Evolutionary conservation across 2,797 vertebrate species (phyloP).

Genomic region (Catamblyrhynchus diadema): DNA sequence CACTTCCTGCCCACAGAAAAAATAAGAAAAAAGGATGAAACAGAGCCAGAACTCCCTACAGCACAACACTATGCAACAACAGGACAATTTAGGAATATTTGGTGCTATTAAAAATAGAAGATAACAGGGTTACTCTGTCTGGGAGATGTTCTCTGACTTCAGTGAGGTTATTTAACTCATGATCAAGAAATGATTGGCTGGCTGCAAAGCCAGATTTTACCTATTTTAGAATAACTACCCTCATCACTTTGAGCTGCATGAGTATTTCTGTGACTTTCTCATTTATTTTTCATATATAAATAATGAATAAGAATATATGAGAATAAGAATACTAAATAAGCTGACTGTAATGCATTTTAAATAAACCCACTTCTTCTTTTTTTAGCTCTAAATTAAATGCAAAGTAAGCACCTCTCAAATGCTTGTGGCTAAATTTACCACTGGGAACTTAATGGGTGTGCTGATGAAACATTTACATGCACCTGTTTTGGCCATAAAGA

Average conservation of each 20-base stretch:
- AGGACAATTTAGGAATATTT: background rate
- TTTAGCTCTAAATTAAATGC: conserved; percentile 45
- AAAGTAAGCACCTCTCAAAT: conserved; percentile 27
- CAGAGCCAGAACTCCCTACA: background rate
- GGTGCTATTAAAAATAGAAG: background rate
- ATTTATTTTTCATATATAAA: conserved; percentile 5
- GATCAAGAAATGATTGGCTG: background rate
- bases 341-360: conserved; percentile 45
- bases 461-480: conserved; percentile 37
- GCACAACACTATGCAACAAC: background rate
- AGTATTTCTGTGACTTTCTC: background rate
- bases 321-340: conserved; percentile 35
- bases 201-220: background rate
- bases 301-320: conserved; percentile 24
- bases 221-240: background rate
- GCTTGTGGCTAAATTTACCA: conserved; percentile 45
- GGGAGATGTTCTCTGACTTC: background rate
- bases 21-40: background rate
- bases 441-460: conserved; percentile 32
- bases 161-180: background rate
- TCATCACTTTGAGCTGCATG: background rate
- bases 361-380: conserved; percentile 3
- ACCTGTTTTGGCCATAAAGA: conserved; percentile 21
- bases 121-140: background rate
- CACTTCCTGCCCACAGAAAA: background rate